phyloP scores from a whole-genome alignment of 2,113 vertebrate species.

The Malurus melanocephalus region DNA sequence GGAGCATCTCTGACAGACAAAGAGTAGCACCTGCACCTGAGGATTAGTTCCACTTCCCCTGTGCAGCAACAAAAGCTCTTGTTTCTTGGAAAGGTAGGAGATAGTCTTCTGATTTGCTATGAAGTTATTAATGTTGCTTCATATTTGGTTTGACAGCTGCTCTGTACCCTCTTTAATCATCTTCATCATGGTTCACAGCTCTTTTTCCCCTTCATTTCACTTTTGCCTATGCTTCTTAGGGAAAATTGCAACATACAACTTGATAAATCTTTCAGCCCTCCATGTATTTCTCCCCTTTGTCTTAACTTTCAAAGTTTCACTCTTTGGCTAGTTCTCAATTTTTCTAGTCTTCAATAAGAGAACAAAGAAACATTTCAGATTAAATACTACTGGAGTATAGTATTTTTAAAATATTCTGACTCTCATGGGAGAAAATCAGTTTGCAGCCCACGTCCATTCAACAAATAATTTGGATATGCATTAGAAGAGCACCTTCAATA shows the following conservation, averaged over 20 bases:
- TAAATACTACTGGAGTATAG: background rate
- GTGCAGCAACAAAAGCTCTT: constrained; percentile 56
- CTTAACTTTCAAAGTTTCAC: background rate
- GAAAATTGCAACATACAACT: constrained; percentile 23
- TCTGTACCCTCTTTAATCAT: constrained; percentile 77
- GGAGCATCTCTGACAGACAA: background rate
- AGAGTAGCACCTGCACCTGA: background rate
- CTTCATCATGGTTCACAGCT: constrained; percentile 63
- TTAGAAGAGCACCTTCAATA: constrained; percentile 6
- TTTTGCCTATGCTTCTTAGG: constrained; percentile 47
- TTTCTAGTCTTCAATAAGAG: background rate
- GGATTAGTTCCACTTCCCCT: constrained; percentile 48
- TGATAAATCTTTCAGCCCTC: constrained; percentile 28
- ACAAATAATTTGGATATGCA: constrained; percentile 12
- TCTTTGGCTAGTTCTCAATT: background rate
- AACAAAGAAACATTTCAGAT: background rate
- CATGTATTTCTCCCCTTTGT: background rate
- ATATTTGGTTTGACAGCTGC: constrained; percentile 78
- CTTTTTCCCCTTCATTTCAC: constrained; percentile 68
- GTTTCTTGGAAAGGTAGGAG: constrained; percentile 64
- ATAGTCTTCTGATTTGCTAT: constrained; percentile 61
- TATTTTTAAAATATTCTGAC: background rate
- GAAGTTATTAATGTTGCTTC: constrained; percentile 78
- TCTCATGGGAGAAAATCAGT: background rate
- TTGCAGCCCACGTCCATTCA: background rate